Base-by-base conservation (phyloP, 2,797 vertebrate genomes). In the Schizopygopsis malacanthus region DNA sequence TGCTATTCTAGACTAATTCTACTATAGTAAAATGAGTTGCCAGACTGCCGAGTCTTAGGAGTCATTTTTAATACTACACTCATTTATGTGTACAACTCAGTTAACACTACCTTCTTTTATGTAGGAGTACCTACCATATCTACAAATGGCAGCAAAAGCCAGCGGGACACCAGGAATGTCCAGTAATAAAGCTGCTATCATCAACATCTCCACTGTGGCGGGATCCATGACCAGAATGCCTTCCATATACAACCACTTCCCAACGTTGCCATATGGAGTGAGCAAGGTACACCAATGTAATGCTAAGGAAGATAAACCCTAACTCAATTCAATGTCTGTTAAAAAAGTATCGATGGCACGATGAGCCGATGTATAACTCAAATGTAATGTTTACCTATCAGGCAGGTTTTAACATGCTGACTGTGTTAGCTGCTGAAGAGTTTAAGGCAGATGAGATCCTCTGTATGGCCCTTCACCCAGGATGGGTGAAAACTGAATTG, bases 51-150 rank as follows among this genome's bases (percentile, higher is more conserved):
- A 56, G 8, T 56, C 8, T 22, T 56, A 1, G 1, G 28, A 20
- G 8, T 39, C 18, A 11, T 69, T 69, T 69, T 69, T 59, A 39
- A 69, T 1, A 18, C 65, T 39, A 69, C 37, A 11, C 67, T 20
- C 37, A 11, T 41, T 18, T 41, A 52, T 12, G 16, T 7, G 47
- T 76, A 33, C 28, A 2, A 33, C 28, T 33, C 28, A 33, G 28
- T 33, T 33, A 33, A 33, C 28, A 33, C 28, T 33, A 33, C 28
- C 28, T 33, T 33, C 25, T 82, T 45, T 59, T n/a, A 37, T 22
- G 65, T 6, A 96, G 95, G 94, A 92, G 0, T 96, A 95, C 77
- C 90, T 95, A 80, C 94, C 94, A 65, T 89, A 90, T 37, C 89
- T 96, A 71, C 92, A 89, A 63, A 90, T 89, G 25, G 95, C 94